phyloP scores from a whole-genome alignment of 1,140 invertebrate genomes.

The Euborellia annulipes region DNA sequence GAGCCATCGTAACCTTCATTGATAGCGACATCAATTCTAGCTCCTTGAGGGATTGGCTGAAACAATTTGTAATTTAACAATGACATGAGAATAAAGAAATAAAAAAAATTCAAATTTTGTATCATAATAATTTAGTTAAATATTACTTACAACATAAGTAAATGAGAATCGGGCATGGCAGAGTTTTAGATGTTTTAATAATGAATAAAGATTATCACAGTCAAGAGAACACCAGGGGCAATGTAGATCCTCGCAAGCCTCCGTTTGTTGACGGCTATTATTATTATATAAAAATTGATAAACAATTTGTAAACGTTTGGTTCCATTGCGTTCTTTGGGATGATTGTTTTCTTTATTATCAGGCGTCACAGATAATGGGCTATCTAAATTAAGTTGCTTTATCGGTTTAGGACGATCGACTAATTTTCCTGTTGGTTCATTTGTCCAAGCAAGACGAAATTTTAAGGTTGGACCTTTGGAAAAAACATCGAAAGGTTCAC shows the following conservation, averaged over 20 bases:
- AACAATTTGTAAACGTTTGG: slow-evolving; percentile 45
- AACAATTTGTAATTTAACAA: no score
- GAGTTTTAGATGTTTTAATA: slow-evolving; percentile 84
- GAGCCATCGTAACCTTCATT: slow-evolving; percentile 92
- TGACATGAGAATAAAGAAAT: no score
- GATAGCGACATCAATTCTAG: slow-evolving; percentile 84
- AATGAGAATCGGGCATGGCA: slow-evolving; percentile 90
- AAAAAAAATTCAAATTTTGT: background rate
- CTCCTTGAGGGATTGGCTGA: slow-evolving; percentile 64
- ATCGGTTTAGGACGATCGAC: slow-evolving; percentile 46
- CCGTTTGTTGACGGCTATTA: slow-evolving; percentile 85
- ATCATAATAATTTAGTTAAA: background rate
- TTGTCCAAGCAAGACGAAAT: slow-evolving; percentile 67
- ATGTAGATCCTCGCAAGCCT: slow-evolving; percentile 76
- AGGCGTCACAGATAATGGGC: background rate
- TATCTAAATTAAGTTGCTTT: slow-evolving; percentile 15
- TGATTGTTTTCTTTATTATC: slow-evolving; percentile 41
- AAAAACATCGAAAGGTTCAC: slow-evolving; percentile 49
- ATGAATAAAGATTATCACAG: slow-evolving; percentile 69
- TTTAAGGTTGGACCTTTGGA: slow-evolving; percentile 64
- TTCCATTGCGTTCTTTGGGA: slow-evolving; percentile 4
- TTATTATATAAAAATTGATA: slow-evolving; percentile 95
- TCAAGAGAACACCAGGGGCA: slow-evolving; percentile 93
- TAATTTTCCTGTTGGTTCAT: slow-evolving; percentile 46
- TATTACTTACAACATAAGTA: slow-evolving; percentile 61